These are phyloP conservation scores for Ictalurus punctatus DNA, from an alignment of 2,113 vertebrate genomes.

Conservation along the genomic window DNA sequence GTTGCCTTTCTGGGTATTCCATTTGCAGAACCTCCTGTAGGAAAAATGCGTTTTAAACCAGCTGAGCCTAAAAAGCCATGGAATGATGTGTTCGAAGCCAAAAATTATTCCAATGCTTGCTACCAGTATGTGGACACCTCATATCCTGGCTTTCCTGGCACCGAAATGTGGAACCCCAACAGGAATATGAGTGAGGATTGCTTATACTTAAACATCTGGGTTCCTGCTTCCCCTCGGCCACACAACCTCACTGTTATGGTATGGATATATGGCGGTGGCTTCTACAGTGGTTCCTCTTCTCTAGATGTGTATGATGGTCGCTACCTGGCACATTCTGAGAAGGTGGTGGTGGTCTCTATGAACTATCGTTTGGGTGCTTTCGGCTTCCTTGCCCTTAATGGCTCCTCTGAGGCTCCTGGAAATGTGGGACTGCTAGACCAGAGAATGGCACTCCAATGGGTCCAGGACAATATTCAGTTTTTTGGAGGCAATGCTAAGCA, in stretches of 20 bases:
- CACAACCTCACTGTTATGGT: constrained; percentile 81
- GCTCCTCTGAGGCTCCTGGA: constrained; percentile 85
- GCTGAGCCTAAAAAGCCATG: constrained; percentile 78
- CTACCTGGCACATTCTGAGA: constrained; percentile 81
- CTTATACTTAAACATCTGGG: constrained; percentile 90
- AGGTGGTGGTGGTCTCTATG: constrained; percentile 86
- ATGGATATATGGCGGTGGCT: constrained; percentile 93
- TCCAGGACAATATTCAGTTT: constrained; percentile 79
- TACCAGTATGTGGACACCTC: constrained; percentile 82
- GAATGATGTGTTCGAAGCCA: constrained; percentile 74
- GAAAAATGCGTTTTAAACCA: constrained; percentile 78
- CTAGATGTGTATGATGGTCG: constrained; percentile 90
- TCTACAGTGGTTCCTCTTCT: constrained; percentile 87
- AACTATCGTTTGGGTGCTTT: constrained; percentile 88
- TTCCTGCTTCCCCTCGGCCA: constrained; percentile 75
- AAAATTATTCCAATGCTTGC: constrained; percentile 78
- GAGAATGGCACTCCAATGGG: constrained; percentile 85
- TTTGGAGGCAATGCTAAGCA: constrained; percentile 86
- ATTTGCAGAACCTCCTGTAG: constrained; percentile 82
- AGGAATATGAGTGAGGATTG: constrained; percentile 88
- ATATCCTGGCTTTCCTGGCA: constrained; percentile 84
- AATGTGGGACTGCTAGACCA: constrained; percentile 89
- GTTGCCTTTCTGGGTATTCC: constrained; percentile 86
- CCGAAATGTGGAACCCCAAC: constrained; percentile 96
- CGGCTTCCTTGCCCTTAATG: constrained; percentile 84